Percentiles rank a stretch among this genome's conserved stretches.
Conservation (phyloP, 1,140 invertebrate genomes). For the Mycetomoellerius zeteki region DNA sequence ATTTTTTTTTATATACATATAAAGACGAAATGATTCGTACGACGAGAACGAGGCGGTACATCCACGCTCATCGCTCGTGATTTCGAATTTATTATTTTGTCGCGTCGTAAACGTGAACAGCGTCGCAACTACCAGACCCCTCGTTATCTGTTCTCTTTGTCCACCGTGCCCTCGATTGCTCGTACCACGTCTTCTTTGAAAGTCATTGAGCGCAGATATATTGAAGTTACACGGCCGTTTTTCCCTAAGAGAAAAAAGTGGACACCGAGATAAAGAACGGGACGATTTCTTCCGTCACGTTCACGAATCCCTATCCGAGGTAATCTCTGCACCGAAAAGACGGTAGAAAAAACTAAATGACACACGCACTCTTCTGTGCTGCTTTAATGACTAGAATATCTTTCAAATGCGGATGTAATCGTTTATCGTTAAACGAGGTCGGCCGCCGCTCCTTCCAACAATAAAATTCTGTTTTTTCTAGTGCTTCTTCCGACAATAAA, state of each 20-base stretch:
- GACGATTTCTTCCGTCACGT: neutral
- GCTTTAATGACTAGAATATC: constrained; percentile 16
- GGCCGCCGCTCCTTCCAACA: neutral
- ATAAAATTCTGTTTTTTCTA: neutral
- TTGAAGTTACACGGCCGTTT: constrained; percentile 9
- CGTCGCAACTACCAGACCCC: constrained; percentile 1
- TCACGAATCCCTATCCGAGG: neutral
- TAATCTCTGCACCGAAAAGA: constrained; percentile 15
- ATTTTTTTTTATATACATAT: neutral
- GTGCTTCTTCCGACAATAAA: constrained; percentile 8
- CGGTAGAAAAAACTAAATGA: neutral
- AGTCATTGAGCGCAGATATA: neutral
- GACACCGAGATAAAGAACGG: neutral
- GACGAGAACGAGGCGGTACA: constrained; percentile 26
- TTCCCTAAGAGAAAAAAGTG: neutral
- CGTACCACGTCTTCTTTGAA: neutral
- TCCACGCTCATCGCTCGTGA: constrained; percentile 35
- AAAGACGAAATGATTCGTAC: neutral
- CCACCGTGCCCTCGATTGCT: neutral
- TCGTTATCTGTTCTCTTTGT: constrained; percentile 14
- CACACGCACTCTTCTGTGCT: neutral
- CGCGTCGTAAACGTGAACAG: constrained; percentile 45
- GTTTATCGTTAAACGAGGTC: constrained; percentile 34
- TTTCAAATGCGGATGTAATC: neutral
- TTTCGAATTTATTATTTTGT: constrained; percentile 44